Evolutionary conservation across 2,888 invertebrate genomes (phyloP), one percentile per base, ranked within the genome.

Genomic region (Myopa testacea): DNA sequence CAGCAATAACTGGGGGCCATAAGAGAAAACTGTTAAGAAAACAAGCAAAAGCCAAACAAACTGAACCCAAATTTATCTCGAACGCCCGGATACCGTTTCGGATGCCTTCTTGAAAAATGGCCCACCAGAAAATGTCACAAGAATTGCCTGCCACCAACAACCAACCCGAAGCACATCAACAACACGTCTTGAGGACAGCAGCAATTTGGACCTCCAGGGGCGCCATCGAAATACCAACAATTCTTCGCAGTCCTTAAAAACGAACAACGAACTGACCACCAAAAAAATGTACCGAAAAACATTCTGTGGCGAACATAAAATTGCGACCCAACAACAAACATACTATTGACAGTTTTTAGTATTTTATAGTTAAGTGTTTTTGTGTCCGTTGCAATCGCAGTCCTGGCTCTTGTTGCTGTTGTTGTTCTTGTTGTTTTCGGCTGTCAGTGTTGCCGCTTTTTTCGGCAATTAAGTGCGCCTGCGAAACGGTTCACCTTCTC

Each of bases 181-280:
- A 70, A 34, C 70, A 50, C 16, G 19, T 14, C 34, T 34, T 40
- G 16, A 73, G 38, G 71, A 45, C 67, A 70, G 55, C 45, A 63
- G 76, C 76, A 76, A 69, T 79, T 76, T 10, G 69, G 80, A 80
- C 80, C 80, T 72, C 80, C 80, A 78, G 73, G 79, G 80, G 80
- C 80, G 80, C 80, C 71, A 52, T n/a, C 37, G 26, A 78, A 75
- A 78, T 78, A 70, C 75, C 78, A 75, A 71, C 75, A 75, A 78
- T 78, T 45, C 10, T 45, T 52, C 58, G 69, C 69, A 38, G 38
- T 38, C 40, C 12, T 38, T 4, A 55, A 55, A 55, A 3, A 26
- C 26, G 26, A 26, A 26, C 26, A 26, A 26, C 26, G 26, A 26
- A 26, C 26, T 26, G 26, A 26, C 26, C 26, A 26, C 26, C 26